Evolutionary conservation across 1,140 invertebrate species (phyloP), one percentile per base, ranked within the genome.

Genomic region (Aphaenogaster rudis): DNA sequence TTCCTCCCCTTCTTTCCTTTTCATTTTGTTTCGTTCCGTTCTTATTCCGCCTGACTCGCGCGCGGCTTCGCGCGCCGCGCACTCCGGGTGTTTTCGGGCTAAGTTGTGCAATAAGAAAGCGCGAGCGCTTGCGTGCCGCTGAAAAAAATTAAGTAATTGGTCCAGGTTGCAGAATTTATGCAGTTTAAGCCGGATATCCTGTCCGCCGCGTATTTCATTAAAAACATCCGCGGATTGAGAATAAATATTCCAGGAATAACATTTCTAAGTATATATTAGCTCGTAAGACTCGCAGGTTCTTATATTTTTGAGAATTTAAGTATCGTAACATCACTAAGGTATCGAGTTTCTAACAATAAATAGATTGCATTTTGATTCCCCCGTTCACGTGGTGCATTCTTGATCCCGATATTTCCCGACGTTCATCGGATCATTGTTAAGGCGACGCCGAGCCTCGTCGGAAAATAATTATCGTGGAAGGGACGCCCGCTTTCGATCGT

Each of bases 391-490:
- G 42, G 8, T 21, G 80, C 11, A 48, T 4, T 84, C 54, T 76
- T 54, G 71, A 85, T 76, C 21, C 57, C 45, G 36, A 77, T 85
- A 85, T 77, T 50, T 85, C 45, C 57, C 57, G 71, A 45, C 42
- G 45, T 77, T 77, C 33, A 17, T 17, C 42, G 42, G 17, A 57
- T 76, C 81, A 42, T 84, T 76, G 33, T 42, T 85, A 63, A 63
- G 67, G 59, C 28, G 42, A 17, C n/a, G 45, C n/a, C 71, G 8
- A 85, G 57, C 57, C 54, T 85, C 57, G 4, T 52, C 21, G 42
- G 72, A 78, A 81, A 85, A 85, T 85, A 77, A 85, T 85, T 85
- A 85, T 85, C 69, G 52, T 33, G 71, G 57, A 77, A 77, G 74
- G 57, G 48, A 52, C 50, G 54, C 42, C 17, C 57, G 28, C 59